A percentile compares a stretch with the other conserved stretches of the same genome.
Conservation (phyloP, 2,797 vertebrate genomes). For the Nannoperca obscura region DNA sequence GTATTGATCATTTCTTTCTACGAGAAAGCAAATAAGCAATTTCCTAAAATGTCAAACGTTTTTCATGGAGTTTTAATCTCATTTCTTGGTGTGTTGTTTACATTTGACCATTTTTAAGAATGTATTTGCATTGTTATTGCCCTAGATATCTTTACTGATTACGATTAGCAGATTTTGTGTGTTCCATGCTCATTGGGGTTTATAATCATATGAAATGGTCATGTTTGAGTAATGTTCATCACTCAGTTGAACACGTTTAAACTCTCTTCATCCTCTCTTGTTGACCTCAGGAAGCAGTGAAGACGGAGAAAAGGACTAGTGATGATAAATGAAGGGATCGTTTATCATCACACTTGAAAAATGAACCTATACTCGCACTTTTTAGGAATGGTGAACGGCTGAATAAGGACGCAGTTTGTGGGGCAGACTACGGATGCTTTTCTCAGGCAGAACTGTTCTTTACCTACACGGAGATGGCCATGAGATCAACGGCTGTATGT, state of each 20-base stretch:
- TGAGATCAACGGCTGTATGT: constrained; percentile 58
- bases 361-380: constrained; percentile 64
- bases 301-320: constrained; percentile 96
- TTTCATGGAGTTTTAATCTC: neutral
- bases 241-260: constrained; percentile 6
- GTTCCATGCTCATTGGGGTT: neutral
- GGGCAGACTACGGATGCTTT: constrained; percentile 66
- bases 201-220: neutral
- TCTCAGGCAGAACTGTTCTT: constrained; percentile 77
- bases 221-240: neutral
- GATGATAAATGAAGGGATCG: constrained; percentile 14
- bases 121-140: neutral
- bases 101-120: neutral
- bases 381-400: constrained; percentile 40
- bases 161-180: neutral
- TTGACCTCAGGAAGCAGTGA: constrained; percentile 93
- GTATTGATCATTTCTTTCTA: neutral
- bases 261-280: constrained; percentile 26
- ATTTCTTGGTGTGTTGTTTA: neutral
- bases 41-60: neutral
- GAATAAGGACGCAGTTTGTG: constrained; percentile 49
- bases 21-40: neutral
- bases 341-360: constrained; percentile 39
- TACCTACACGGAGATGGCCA: constrained; percentile 36
- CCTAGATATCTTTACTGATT: neutral